phyloP scores from a whole-genome alignment of 1,140 invertebrate genomes.

The Drosophila mauritiana region DNA sequence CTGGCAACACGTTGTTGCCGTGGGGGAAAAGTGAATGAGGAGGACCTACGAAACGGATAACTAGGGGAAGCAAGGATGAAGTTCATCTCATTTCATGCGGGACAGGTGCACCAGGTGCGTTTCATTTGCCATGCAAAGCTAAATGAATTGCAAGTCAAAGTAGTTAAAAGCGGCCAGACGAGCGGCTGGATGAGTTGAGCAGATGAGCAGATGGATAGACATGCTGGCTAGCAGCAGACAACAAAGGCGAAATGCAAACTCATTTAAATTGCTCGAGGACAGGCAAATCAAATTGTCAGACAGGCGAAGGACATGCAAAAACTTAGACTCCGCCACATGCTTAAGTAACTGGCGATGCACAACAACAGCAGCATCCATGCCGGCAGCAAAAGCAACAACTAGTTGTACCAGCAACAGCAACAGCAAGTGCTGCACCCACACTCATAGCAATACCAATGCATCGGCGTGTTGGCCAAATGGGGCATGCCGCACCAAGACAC shows the following conservation, averaged over 20 bases:
- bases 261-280: conserved; percentile 77
- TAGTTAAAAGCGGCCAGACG: conserved; percentile 54
- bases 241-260: conserved; percentile 68
- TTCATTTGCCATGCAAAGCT: conserved; percentile 66
- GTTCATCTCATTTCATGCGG: conserved; percentile 13
- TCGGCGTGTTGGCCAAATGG: conserved; percentile 43
- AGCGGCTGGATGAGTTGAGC: neutral
- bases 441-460: neutral
- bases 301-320: conserved; percentile 43
- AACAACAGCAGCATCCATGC: conserved; percentile 16
- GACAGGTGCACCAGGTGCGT: conserved; percentile 55
- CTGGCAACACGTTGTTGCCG: conserved; percentile 31
- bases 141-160: conserved; percentile 80
- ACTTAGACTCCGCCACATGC: conserved; percentile 42
- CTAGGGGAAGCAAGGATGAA: neutral
- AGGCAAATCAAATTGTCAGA: conserved; percentile 61
- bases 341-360: conserved; percentile 45
- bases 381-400: conserved; percentile 6
- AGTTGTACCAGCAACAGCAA: too few relatives aligned
- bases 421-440: too few relatives aligned
- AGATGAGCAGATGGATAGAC: conserved; percentile 23
- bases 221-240: conserved; percentile 22
- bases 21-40: conserved; percentile 1
- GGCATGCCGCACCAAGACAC: conserved; percentile 48
- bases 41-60: neutral